Conservation (phyloP, 2,888 invertebrate genomes). For the Nomada fabriciana region DNA sequence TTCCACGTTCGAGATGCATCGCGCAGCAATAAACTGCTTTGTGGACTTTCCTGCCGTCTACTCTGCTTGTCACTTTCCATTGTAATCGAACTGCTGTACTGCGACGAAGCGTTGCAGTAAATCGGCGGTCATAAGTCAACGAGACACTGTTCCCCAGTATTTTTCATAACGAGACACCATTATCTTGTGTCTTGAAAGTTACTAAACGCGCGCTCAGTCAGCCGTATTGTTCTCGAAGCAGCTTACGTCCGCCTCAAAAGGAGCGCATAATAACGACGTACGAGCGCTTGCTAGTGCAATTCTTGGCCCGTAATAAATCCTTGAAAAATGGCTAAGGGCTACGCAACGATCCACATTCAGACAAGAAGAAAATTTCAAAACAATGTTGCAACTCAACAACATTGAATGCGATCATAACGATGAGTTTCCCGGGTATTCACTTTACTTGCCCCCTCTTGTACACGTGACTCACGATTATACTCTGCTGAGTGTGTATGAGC, state of each 20-base stretch:
- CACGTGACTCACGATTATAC: background rate
- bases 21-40: conserved; percentile 13
- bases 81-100: background rate
- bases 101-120: conserved; percentile 29
- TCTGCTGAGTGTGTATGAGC: background rate
- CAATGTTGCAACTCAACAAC: conserved; percentile 4
- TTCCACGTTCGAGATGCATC: background rate
- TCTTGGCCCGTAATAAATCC: conserved; percentile 11
- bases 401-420: conserved; percentile 5
- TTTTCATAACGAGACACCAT: conserved; percentile 34
- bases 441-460: background rate
- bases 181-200: conserved; percentile 27
- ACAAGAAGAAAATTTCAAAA: conserved; percentile 15
- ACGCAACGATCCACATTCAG: background rate
- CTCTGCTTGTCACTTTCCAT: conserved; percentile 12
- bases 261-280: conserved; percentile 11
- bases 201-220: background rate
- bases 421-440: background rate
- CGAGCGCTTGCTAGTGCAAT: background rate
- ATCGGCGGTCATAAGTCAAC: conserved; percentile 37
- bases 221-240: conserved; percentile 22
- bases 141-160: background rate
- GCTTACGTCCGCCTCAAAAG: conserved; percentile 15
- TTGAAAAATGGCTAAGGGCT: conserved; percentile 9
- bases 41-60: conserved; percentile 11